These are phyloP conservation scores for Caenorhabditis plicata DNA, from an alignment of 2,888 invertebrate genomes.

Conservation along the genomic window DNA sequence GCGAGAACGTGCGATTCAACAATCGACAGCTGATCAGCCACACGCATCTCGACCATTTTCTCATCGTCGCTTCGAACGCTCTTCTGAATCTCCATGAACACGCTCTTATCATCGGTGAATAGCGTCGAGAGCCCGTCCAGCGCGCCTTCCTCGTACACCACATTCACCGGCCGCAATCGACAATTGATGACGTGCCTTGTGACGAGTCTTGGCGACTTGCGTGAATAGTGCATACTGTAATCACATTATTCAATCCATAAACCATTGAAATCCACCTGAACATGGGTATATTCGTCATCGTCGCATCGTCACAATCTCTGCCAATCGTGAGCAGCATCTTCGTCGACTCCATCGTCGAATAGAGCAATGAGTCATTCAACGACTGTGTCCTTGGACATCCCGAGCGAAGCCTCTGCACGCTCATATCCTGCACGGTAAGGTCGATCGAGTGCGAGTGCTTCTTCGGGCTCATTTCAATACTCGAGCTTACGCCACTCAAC, in stretches of 20 bases:
- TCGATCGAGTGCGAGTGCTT: conserved; percentile 54
- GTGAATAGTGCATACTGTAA: conserved; percentile 53
- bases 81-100: conserved; percentile 22
- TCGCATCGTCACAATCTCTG: conserved; percentile 22
- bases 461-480: conserved; percentile 58
- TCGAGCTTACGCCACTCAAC: conserved; percentile 48
- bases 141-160: conserved; percentile 60
- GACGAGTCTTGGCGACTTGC: conserved; percentile 52
- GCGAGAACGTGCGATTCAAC: conserved; percentile 40
- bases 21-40: conserved; percentile 11
- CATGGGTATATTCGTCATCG: conserved; percentile 21
- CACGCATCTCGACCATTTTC: conserved; percentile 11
- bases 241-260: neutral
- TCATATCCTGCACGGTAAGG: conserved; percentile 58
- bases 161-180: conserved; percentile 53
- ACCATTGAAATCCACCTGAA: conserved; percentile 4
- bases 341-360: conserved; percentile 36
- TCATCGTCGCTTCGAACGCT: conserved; percentile 3
- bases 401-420: conserved; percentile 52
- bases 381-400: conserved; percentile 22
- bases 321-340: conserved; percentile 47
- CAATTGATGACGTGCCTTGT: conserved; percentile 57
- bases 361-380: conserved; percentile 28
- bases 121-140: conserved; percentile 38
- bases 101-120: conserved; percentile 35